Evolutionary conservation across 1,140 invertebrate genomes (phyloP).

Genomic region (Aphis gossypii): DNA sequence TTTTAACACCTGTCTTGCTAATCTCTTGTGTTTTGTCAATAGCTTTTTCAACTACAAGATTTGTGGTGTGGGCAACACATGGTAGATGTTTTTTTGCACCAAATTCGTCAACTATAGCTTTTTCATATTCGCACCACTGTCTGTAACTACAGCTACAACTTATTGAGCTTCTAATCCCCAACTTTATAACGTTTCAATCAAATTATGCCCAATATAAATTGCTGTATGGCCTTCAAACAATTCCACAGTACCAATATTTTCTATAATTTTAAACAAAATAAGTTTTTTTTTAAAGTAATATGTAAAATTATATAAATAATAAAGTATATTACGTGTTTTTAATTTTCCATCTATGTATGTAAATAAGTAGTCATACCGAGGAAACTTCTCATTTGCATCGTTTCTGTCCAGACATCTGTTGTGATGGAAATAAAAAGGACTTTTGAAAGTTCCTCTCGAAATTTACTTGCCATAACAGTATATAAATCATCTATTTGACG

Average conservation of each 20-base stretch:
- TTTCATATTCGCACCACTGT: slow-evolving; percentile 64
- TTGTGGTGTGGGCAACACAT: slow-evolving; percentile 65
- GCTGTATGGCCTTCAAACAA: neutral
- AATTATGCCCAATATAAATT: neutral
- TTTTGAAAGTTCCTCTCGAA: neutral
- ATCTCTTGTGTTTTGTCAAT: neutral
- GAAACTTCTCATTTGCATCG: neutral
- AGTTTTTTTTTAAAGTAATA: neutral
- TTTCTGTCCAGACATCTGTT: neutral
- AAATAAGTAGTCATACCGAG: neutral
- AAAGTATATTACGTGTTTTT: neutral
- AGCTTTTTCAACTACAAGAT: slow-evolving; percentile 63
- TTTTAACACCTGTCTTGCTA: slow-evolving; percentile 30
- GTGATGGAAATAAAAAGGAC: neutral
- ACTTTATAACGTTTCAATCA: neutral
- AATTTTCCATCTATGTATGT: neutral
- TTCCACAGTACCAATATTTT: neutral
- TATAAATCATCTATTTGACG: neutral
- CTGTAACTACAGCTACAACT: slow-evolving; percentile 64
- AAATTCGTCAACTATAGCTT: slow-evolving; percentile 63
- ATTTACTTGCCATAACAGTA: neutral
- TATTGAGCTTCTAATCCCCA: neutral
- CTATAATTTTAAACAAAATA: neutral
- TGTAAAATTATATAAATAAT: neutral
- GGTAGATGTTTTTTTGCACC: slow-evolving; percentile 63